Base-by-base conservation (phyloP, 2,888 invertebrate genomes). In the Nomada fucata region DNA sequence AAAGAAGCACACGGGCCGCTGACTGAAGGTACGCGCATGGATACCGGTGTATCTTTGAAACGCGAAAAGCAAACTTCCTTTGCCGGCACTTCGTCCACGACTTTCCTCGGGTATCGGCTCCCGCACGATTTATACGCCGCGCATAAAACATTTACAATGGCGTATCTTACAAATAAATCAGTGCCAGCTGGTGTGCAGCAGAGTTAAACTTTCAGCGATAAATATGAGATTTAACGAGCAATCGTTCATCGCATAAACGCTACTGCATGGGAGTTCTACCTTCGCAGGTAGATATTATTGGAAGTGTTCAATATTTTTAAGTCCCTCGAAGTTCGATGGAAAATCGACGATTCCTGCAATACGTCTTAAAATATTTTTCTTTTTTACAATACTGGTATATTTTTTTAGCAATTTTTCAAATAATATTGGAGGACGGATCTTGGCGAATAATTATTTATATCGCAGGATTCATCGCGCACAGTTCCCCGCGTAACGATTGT, bases 91-190 rank as follows among this genome's bases (percentile, higher is more conserved):
- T 15, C 65, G 53, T 61, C 47, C 59, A 1, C 53, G 23, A 44
- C 42, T 59, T 71, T 67, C 67, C 63, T 57, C 69, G 44, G 36
- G 65, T 67, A 47, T 73, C 77, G 69, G 64, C 71, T 57, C 61
- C 44, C 42, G 64, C 15, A 61, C 77, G 80, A 87, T 87, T 87
- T 86, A 86, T 84, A 76, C 59, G 77, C 55, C 75, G 76, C 55
- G 77, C 76, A 84, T 87, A 87, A 87, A 80, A 77, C 77, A 86
- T 76, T 86, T 82, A 61, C 82, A 79, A 79, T 67, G 61, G 75
- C 69, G 59, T 82, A 82, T 73, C 77, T 84, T 67, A 71, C 79
- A 72, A 86, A 68, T 76, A 82, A 81, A 80, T 84, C 84, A 76
- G 64, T 72, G 61, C 72, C 67, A 68, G 79, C 80, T 79, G 78